Base-by-base conservation (phyloP, 1,140 invertebrate species). In the Colletes latitarsis region DNA sequence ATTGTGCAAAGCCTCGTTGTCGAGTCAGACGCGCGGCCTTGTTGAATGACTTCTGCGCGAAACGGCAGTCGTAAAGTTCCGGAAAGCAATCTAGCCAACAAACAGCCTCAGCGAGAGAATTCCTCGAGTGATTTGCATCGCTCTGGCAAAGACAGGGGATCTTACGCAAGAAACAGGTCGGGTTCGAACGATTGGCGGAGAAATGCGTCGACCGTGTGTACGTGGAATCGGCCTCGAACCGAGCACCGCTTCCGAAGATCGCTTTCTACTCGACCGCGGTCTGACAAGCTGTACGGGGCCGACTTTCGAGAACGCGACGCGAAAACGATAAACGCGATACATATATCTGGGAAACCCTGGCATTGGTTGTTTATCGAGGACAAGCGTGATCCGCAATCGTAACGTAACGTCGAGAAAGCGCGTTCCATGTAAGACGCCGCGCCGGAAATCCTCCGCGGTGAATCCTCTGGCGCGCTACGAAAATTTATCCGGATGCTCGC, bases 291-390 rank as follows among this genome's bases (percentile, higher is more conserved):
- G 41, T 8, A 17, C 6, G 17, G 3, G 30, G 4, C 30, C 49
- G 77, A 87, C 83, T 87, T 87, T 87, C 83, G 41, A 78, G 75
- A 71, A 79, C 17, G 55, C 64, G 30, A 3, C 52, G 14, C 19
- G 41, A 52, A 49, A 73, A 66, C 49, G 60, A 66, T 64, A 57
- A 58, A 39, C 21, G 10, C 53, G 17, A 64, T 19, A 62, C 19
- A 41, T 12, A 9, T 49, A 43, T 43, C 39, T 8, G 6, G 19
- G 19, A 46, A 46, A 8, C 21, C 43, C 6, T 52, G 58, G 9
- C 66, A 69, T 76, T 57, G 62, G 15, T 58, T 12, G 21, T 6
- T 14, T 12, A 30, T 70, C 14, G 15, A 17, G 49, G 49, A 6
- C 21, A 14, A n/a, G 70, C 70, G 41, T 43, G 55, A 10, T 49